Evolutionary conservation across 2,888 invertebrate species (phyloP).

Genomic region (Mechanitis mazaeus): DNA sequence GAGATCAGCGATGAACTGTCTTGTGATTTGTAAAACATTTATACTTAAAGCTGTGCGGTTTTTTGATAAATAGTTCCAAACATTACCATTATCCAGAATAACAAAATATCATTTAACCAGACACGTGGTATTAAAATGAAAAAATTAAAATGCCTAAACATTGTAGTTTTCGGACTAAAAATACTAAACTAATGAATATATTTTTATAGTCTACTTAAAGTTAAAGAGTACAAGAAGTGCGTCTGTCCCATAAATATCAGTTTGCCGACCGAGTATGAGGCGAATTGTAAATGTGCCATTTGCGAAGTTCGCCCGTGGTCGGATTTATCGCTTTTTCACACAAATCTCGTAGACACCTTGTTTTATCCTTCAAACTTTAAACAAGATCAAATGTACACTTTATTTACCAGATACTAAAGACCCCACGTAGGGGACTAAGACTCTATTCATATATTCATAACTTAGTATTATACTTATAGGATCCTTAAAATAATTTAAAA

Average conservation of each 20-base stretch:
- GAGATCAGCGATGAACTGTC: slow-evolving; percentile 21
- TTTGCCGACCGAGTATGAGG: slow-evolving; percentile 49
- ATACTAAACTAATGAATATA: slow-evolving; percentile 1
- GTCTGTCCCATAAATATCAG: slow-evolving; percentile 65
- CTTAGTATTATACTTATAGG: not conserved
- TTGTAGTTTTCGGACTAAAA: not conserved
- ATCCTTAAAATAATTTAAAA: too few species aligned
- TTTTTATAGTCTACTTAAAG: slow-evolving; percentile 7
- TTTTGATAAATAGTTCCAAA: not conserved
- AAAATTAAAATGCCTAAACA: not conserved
- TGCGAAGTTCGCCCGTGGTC: slow-evolving; percentile 46
- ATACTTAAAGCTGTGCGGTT: not conserved
- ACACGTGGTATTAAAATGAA: too few species aligned
- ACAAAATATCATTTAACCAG: too few species aligned
- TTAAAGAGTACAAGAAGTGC: slow-evolving; percentile 30
- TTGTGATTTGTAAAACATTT: slow-evolving; percentile 2
- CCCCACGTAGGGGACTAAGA: slow-evolving; percentile 11
- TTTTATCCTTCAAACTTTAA: slow-evolving; percentile 39
- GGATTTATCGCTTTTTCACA: slow-evolving; percentile 47
- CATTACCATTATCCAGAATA: too few species aligned
- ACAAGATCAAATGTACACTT: slow-evolving; percentile 29
- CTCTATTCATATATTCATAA: not conserved
- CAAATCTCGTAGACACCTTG: slow-evolving; percentile 47
- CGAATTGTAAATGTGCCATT: slow-evolving; percentile 66
- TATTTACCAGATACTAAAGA: slow-evolving; percentile 20